phyloP scores from a whole-genome alignment of 2,113 vertebrate species.

The Crotalus tigris region DNA sequence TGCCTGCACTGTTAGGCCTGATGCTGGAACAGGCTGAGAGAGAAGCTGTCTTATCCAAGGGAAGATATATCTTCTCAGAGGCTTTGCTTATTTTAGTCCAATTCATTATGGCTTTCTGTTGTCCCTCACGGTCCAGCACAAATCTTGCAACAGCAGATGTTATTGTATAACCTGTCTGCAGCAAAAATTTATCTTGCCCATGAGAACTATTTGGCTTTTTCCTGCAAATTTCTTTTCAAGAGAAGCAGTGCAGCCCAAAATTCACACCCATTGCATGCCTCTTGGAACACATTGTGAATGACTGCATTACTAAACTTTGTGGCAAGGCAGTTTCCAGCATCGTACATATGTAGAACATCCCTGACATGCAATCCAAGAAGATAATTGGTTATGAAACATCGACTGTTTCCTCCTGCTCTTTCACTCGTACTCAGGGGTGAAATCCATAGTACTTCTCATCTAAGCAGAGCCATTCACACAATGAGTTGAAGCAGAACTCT shows the following conservation, averaged over 20 bases:
- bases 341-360: conserved; percentile 25
- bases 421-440: background rate
- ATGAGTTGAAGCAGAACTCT: background rate
- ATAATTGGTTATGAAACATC: background rate
- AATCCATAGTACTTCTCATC: background rate
- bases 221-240: conserved; percentile 37
- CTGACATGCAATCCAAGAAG: background rate
- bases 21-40: background rate
- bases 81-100: conserved; percentile 7
- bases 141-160: conserved; percentile 9
- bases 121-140: conserved; percentile 1
- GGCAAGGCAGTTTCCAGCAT: conserved; percentile 14
- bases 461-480: background rate
- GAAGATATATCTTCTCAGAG: background rate
- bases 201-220: conserved; percentile 37
- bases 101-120: conserved; percentile 9
- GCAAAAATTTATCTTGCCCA: conserved; percentile 37
- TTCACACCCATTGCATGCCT: conserved; percentile 21
- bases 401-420: background rate
- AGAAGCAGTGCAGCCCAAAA: conserved; percentile 28
- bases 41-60: background rate
- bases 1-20: background rate
- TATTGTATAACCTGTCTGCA: conserved; percentile 8
- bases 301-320: conserved; percentile 36
- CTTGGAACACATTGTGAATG: conserved; percentile 16